Conservation (phyloP, 2,888 invertebrate species). For the Tenthredo livida region DNA sequence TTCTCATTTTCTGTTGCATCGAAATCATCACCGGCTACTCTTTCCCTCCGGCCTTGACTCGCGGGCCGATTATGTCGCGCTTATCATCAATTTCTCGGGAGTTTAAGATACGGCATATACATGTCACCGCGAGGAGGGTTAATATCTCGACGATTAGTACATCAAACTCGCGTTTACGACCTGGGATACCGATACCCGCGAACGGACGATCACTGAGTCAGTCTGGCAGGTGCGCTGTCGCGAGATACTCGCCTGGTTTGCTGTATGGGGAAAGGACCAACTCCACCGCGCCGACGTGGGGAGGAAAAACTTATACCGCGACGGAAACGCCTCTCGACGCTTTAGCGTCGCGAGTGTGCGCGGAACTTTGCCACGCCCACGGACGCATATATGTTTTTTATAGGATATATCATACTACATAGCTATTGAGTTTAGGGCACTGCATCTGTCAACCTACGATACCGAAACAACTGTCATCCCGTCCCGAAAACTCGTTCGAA, state of each 20-base stretch:
- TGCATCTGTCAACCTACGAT: slow-evolving; percentile 25
- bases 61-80: neutral
- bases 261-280: neutral
- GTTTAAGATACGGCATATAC: neutral
- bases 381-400: slow-evolving; percentile 16
- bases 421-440: neutral
- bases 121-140: neutral
- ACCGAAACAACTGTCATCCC: neutral
- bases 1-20: neutral
- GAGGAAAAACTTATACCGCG: neutral
- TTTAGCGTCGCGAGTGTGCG: slow-evolving; percentile 48
- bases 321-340: slow-evolving; percentile 47
- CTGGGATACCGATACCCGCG: slow-evolving; percentile 39
- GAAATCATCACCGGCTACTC: neutral
- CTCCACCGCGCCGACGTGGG: slow-evolving; percentile 47
- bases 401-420: neutral
- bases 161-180: slow-evolving; percentile 10
- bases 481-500: neutral
- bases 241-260: neutral
- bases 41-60: neutral
- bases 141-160: neutral
- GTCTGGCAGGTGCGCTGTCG: slow-evolving; percentile 51
- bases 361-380: slow-evolving; percentile 50
- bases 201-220: slow-evolving; percentile 51
- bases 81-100: neutral